Evolutionary conservation across 30 jellyfish, hydroid and myxozoan genomes (phyloP), one percentile per base, ranked within the genome.

Genomic region (Turritopsis rubra): DNA sequence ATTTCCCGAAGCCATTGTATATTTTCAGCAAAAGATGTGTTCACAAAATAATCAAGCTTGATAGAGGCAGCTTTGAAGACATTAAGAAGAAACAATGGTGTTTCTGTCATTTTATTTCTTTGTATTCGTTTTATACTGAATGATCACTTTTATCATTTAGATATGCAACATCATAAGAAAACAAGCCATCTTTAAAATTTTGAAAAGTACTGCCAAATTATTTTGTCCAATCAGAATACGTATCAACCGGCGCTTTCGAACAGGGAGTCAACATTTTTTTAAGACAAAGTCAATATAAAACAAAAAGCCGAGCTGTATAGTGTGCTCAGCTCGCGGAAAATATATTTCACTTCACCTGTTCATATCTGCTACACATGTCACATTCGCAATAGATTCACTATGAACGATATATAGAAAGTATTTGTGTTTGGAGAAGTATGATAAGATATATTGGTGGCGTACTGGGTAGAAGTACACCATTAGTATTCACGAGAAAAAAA

Each of bases 1-100:
- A 77, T 60, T 24, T 77, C 85, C 53, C 53, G 25, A 52, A 77
- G 28, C 85, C 85, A 77, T 26, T 29, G 30, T 18, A 77, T 53
- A 29, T 77, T 77, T 52, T 77, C 85, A 0, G 1, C 73, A 29
- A 77, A 60, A 29, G 71, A 18, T 21, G 26, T 52, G 53, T 77
- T 77, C 31, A 23, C 30, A 68, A 68, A 68, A 68, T 68, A 22
- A 68, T 68, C 30, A n/a, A 68, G 28, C 30, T 68, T 68, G 4
- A 68, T n/a, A 8, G 77, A 68, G 9, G 77, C 77, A 68, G 77
- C 77, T 27, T 68, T 27, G 21, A 68, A 68, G 30, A 68, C 77
- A 1, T 23, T 68, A 23, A 68, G 30, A n/a, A 68, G 31, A 68
- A 23, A 68, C 28, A 27, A 23, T 9, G 77, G 77, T 41, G 60